Evolutionary conservation across 2,797 vertebrate genomes (phyloP), one percentile per base, ranked within the genome.

Genomic region (Cirrhinus molitorella): DNA sequence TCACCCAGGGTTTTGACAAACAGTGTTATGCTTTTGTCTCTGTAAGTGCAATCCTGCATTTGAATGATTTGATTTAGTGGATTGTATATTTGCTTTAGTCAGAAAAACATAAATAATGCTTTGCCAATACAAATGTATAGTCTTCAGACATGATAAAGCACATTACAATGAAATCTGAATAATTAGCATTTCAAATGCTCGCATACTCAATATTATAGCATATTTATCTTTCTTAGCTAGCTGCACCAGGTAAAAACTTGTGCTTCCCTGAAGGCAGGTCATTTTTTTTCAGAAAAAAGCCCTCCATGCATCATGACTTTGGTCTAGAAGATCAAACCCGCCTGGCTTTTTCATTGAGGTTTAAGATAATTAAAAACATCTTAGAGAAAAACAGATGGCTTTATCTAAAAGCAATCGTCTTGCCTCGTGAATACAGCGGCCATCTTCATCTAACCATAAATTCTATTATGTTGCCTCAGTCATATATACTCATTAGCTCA

Each of bases 401-500:
- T 86, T 81, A 86, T 86, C 81, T 86, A 75, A 86, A 84, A 86
- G 78, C 85, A 83, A 84, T 86, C 57, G 65, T 65, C 85, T 66
- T 66, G 85, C 57, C 59, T 76, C 45, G 66, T 76, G 81, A 84
- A 86, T 81, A 81, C 78, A 86, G 51, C 49, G 51, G 81, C 82
- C 81, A 83, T 84, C 85, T 86, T 76, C 82, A 86, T 86, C 71
- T 71, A 76, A 84, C 82, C 72, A 81, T 84, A 83, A 94, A 92
- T 91, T 90, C 86, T 87, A 93, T 94, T 94, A 93, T 31, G 88
- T 84, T 85, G 90, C 91, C 84, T 85, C 83, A 86, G 59, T 85
- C 86, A 91, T 94, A 90, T 93, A 91, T 93, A 93, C 89, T 90
- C 91, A 94, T 94, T 94, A 93, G 88, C 89, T 89, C 72, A 92